These are phyloP conservation scores for Trissoscelio sp. DNA, from an alignment of 2,888 invertebrate genomes.

Conservation along the genomic window DNA sequence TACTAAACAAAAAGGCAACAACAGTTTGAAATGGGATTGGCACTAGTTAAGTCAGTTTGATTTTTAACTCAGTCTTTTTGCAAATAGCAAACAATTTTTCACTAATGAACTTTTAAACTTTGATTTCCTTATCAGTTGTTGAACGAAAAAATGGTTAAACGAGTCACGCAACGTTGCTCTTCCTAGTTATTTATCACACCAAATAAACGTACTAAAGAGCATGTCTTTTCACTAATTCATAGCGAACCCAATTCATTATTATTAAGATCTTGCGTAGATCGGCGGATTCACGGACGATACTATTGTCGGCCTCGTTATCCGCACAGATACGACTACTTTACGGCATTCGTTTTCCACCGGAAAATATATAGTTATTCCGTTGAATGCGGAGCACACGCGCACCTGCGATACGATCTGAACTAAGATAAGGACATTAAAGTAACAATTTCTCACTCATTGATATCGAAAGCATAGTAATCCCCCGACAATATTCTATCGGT, in stretches of 20 bases:
- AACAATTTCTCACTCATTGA: constrained; percentile 67
- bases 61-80: no score
- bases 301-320: constrained; percentile 65
- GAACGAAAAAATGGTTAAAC: constrained; percentile 11
- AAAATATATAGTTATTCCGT: constrained; percentile 54
- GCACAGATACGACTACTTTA: constrained; percentile 52
- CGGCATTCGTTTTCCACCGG: constrained; percentile 48
- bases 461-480: constrained; percentile 64
- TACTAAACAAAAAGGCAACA: no score
- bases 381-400: constrained; percentile 57
- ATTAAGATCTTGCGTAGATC: constrained; percentile 49
- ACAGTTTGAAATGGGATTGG: no score
- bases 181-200: constrained; percentile 34
- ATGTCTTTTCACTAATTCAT: constrained; percentile 53
- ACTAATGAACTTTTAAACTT: constrained; percentile 14
- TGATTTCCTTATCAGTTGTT: constrained; percentile 12
- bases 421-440: constrained; percentile 57
- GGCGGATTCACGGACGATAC: constrained; percentile 48
- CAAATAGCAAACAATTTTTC: no score
- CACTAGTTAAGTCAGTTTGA: no score
- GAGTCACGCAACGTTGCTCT: constrained; percentile 34
- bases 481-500: constrained; percentile 49
- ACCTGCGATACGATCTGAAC: constrained; percentile 58
- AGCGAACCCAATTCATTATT: constrained; percentile 59
- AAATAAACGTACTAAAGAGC: constrained; percentile 36